These are phyloP conservation scores for Styela clava DNA, from an alignment of 23 tunicate species.

Conservation along the genomic window DNA sequence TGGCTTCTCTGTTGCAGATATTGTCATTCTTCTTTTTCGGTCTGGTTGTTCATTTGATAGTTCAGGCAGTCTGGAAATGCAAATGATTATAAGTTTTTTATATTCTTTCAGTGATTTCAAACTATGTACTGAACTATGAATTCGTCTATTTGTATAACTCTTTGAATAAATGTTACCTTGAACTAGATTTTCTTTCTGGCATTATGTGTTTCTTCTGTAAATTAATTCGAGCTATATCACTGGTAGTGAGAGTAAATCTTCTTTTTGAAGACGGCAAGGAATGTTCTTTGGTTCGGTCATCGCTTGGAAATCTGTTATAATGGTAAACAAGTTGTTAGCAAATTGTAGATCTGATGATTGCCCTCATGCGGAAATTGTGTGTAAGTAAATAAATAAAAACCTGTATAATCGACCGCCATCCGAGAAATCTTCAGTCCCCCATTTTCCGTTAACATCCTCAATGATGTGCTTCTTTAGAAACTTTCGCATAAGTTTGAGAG, in stretches of 20 bases:
- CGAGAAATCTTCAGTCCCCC: conserved; percentile 13
- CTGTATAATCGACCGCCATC: conserved; percentile 3
- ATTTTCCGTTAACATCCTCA: conserved; percentile 6
- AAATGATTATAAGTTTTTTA: too few species aligned
- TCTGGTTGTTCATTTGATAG: background rate
- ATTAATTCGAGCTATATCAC: background rate
- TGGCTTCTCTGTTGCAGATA: background rate
- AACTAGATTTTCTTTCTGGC: background rate
- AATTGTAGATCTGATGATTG: too few species aligned
- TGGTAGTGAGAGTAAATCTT: background rate
- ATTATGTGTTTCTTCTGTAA: background rate
- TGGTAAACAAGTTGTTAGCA: background rate
- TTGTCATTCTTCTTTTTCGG: background rate
- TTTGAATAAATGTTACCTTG: background rate
- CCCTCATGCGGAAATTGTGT: too few species aligned
- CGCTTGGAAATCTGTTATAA: background rate
- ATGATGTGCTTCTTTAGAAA: background rate
- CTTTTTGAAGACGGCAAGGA: background rate
- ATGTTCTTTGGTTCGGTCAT: background rate
- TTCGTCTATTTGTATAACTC: background rate
- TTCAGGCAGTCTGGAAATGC: background rate
- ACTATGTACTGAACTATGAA: too few species aligned
- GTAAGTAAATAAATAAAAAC: background rate
- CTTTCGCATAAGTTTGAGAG: background rate
- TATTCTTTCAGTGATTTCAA: too few species aligned